Base-by-base conservation (phyloP, 1,140 invertebrate genomes). In the Chironomus tepperi region DNA sequence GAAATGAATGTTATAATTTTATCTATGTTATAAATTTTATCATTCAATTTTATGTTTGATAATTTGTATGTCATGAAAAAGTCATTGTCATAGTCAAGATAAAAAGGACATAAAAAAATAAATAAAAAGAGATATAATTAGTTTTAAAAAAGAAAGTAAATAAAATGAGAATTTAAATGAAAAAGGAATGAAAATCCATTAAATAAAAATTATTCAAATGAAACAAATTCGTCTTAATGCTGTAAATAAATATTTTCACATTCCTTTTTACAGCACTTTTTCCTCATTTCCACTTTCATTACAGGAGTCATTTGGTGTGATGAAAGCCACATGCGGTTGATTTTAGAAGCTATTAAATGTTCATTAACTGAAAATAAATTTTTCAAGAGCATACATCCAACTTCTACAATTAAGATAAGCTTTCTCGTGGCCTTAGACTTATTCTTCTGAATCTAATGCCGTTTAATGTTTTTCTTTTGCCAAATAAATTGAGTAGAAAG, bases 171-270 rank as follows among this genome's bases (percentile, higher is more conserved):
- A 34, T 34, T 34, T 34, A 21, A 19, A 57, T n/a, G n/a, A n/a
- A 57, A 57, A 57, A 57, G 15, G 12, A 7, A 18, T 9, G 19
- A 10, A 70, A 70, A 70, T 70, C n/a, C 65, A 70, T 70, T 70
- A 70, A 70, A 70, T 70, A 70, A 70, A 70, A 70, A 70, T 70
- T 70, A 70, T 70, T 70, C 65, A 70, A 70, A 70, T 16, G 18
- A 70, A 70, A 18, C 9, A 19, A 19, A 21, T 34, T 34, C 24
- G 5, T 34, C 24, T 34, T 34, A 34, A 34, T 34, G 24, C 24
- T 34, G 2, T 34, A 19, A 67, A 67, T 12, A 67, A 67, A 10
- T 47, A 15, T 47, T 47, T 47, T 9, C 43, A 47, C 8, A 47
- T 47, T 7, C 15, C 1, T 57, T 57, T 5, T 12, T 15, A 15